Percentiles rank a stretch among this genome's conserved stretches.
These are phyloP conservation scores for Siderastrea radians DNA, from an alignment of 92 coral and sea anemone genomes.

Conservation along the genomic window DNA sequence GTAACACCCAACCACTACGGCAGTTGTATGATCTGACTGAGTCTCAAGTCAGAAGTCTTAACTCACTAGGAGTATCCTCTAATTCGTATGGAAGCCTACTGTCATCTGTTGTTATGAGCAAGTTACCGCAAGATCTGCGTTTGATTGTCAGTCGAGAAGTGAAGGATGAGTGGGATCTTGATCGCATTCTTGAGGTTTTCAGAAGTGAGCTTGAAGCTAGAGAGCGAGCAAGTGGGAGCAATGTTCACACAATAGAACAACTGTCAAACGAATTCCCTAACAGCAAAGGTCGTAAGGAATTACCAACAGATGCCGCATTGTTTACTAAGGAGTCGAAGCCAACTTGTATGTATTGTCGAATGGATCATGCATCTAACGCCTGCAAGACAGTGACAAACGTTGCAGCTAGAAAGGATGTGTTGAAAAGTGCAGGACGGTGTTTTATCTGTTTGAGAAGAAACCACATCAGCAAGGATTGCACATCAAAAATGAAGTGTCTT, in stretches of 20 bases:
- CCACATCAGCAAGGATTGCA: conserved; percentile 45
- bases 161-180: conserved; percentile 64
- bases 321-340: neutral
- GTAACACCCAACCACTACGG: no score
- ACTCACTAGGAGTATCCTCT: conserved; percentile 48
- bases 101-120: conserved; percentile 60
- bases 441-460: conserved; percentile 54
- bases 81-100: conserved; percentile 60
- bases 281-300: conserved; percentile 24
- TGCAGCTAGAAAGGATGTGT: conserved; percentile 19
- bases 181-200: neutral
- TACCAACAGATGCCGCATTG: conserved; percentile 34
- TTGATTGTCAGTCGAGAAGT: conserved; percentile 47
- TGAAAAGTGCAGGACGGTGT: conserved; percentile 47
- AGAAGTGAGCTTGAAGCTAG: no score
- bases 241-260: conserved; percentile 17
- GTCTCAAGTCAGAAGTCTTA: conserved; percentile 61
- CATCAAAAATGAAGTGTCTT: conserved; percentile 38
- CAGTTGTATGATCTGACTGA: no score
- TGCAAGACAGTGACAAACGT: conserved; percentile 53
- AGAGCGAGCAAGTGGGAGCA: no score
- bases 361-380: conserved; percentile 48
- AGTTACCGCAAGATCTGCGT: conserved; percentile 49
- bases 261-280: neutral
- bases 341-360: neutral